A percentile compares a stretch with the other conserved stretches of the same genome.
These are phyloP conservation scores for Oncorhynchus clarkii DNA, from an alignment of 2,113 vertebrate species.

Conservation along the genomic window DNA sequence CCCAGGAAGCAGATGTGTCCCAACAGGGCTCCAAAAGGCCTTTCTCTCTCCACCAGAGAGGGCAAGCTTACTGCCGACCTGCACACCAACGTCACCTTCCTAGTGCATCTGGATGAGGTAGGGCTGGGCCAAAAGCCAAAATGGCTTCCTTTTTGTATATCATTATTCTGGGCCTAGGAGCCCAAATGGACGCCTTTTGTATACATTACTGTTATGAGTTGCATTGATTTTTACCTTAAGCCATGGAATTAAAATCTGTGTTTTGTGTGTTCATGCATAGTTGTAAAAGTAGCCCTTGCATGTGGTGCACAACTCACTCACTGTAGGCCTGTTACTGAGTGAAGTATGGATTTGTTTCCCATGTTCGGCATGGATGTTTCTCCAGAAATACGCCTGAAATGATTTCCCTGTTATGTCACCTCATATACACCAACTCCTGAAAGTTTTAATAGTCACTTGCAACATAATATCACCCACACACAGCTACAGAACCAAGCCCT, in stretches of 20 bases:
- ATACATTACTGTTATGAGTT: not conserved
- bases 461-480: too few species aligned
- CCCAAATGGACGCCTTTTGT: not conserved
- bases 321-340: not conserved
- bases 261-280: not conserved
- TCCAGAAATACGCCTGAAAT: not conserved
- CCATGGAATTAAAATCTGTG: not conserved
- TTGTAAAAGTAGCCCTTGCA: not conserved
- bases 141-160: not conserved
- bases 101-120: conserved; percentile 93
- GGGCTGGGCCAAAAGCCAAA: conserved; percentile 5
- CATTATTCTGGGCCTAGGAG: too few species aligned
- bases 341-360: not conserved
- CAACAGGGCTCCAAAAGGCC: conserved; percentile 83
- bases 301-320: not conserved
- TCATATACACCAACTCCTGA: too few species aligned
- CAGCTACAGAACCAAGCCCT: not conserved
- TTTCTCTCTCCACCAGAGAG: conserved; percentile 80
- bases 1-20: conserved; percentile 89
- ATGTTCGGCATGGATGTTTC: not conserved
- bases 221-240: conserved; percentile 5
- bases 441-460: too few species aligned
- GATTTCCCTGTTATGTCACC: too few species aligned
- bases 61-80: conserved; percentile 83
- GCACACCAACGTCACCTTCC: conserved; percentile 89